Evolutionary conservation across 2,888 invertebrate genomes (phyloP).

Genomic region (Agrochola litura): DNA sequence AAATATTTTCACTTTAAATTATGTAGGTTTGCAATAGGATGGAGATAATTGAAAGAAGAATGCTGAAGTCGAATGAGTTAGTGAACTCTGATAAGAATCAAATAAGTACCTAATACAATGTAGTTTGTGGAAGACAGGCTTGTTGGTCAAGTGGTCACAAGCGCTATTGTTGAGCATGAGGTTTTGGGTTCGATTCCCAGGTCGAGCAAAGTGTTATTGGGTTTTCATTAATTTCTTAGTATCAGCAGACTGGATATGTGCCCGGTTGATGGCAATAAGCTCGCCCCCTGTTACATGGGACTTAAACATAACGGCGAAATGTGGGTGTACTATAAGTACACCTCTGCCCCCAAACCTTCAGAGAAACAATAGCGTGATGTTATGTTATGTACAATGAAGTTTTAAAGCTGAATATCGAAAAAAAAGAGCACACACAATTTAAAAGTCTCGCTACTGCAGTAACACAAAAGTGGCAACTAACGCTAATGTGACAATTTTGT

Average conservation of each 20-base stretch:
- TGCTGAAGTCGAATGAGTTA: constrained; percentile 8
- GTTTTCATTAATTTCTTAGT: neutral
- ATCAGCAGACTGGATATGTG: neutral
- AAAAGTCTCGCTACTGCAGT: constrained; percentile 40
- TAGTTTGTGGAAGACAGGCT: neutral
- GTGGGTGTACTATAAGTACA: too few species aligned
- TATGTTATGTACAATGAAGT: neutral
- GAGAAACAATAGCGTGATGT: neutral
- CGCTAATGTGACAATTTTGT: constrained; percentile 70
- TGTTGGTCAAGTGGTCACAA: neutral
- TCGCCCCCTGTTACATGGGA: neutral
- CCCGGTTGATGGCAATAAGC: neutral
- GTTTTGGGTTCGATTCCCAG: neutral
- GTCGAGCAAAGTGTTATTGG: neutral
- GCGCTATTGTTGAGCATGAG: too few species aligned
- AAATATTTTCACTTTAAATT: constrained; percentile 56
- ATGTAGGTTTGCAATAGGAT: constrained; percentile 33
- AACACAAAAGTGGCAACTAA: constrained; percentile 71
- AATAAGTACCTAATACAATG: constrained; percentile 7
- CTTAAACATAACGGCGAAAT: neutral
- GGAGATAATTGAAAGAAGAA: constrained; percentile 21
- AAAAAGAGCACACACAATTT: constrained; percentile 22
- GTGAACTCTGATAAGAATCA: constrained; percentile 9
- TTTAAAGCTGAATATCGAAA: constrained; percentile 28
- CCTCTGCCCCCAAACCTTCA: neutral